These are phyloP conservation scores for Battus philenor DNA, from an alignment of 1,140 invertebrate genomes.

Conservation along the genomic window DNA sequence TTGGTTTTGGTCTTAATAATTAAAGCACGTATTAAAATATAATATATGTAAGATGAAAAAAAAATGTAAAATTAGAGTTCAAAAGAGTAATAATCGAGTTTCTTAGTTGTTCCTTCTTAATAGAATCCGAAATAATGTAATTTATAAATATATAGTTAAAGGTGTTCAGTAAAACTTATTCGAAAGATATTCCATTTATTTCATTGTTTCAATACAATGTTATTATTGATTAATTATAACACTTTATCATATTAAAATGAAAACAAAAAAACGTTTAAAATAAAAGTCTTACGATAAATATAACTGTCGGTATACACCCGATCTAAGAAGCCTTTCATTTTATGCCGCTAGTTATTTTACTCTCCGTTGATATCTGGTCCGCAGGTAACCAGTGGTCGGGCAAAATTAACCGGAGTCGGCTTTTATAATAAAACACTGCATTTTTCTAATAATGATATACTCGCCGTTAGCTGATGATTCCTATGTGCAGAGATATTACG, in stretches of 20 bases:
- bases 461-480: background rate
- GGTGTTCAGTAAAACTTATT: too few species aligned
- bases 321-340: conserved; percentile 44
- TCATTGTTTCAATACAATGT: too few species aligned
- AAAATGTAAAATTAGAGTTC: too few species aligned
- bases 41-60: too few species aligned
- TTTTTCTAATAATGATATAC: background rate
- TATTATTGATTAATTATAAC: too few species aligned
- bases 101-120: too few species aligned
- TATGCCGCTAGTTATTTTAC: conserved; percentile 34
- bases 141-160: too few species aligned
- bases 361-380: conserved; percentile 30
- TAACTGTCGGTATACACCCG: conserved; percentile 23
- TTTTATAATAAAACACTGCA: conserved; percentile 9
- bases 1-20: too few species aligned
- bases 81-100: too few species aligned
- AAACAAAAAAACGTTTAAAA: background rate
- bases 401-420: conserved; percentile 20
- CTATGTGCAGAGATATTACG: background rate
- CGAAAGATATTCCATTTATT: too few species aligned
- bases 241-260: conserved; percentile 18
- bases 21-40: too few species aligned
- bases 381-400: conserved; percentile 19
- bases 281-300: conserved; percentile 19
- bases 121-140: too few species aligned